Conservation (phyloP, 2,888 invertebrate species). For the Diaprepes abbreviatus region DNA sequence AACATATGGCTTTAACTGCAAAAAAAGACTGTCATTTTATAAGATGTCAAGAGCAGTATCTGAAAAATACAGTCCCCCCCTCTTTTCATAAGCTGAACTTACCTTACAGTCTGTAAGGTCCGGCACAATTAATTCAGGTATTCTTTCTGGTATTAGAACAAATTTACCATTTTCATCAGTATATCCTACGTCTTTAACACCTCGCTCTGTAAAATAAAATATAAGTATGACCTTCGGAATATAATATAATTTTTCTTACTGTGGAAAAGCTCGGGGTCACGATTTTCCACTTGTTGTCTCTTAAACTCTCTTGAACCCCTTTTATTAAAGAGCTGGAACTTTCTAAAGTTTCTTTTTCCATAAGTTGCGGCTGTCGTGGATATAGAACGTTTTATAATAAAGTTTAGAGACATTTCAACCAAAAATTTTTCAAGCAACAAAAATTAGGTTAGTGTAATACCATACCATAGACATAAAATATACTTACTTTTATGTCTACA, state of each 20-base stretch:
- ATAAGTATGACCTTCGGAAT: background rate
- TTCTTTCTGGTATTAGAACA: constrained; percentile 84
- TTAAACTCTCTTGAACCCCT: constrained; percentile 80
- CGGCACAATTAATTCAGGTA: constrained; percentile 94
- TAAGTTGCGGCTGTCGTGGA: constrained; percentile 69
- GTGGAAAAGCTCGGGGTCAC: constrained; percentile 77
- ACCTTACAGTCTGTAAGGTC: constrained; percentile 84
- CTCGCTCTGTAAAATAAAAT: constrained; percentile 71
- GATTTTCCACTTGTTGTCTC: constrained; percentile 70
- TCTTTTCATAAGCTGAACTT: too few relatives aligned
- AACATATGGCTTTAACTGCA: constrained; percentile 91
- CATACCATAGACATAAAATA: too few relatives aligned
- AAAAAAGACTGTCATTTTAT: too few relatives aligned
- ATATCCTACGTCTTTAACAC: constrained; percentile 78
- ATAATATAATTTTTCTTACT: constrained; percentile 68
- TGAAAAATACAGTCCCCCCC: too few relatives aligned
- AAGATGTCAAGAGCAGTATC: too few relatives aligned
- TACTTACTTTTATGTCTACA: too few relatives aligned
- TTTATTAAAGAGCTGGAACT: constrained; percentile 83
- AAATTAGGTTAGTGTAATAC: constrained; percentile 18
- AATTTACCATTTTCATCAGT: constrained; percentile 71
- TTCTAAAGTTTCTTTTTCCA: constrained; percentile 87
- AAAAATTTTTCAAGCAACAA: background rate
- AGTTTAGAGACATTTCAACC: constrained; percentile 59
- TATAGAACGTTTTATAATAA: constrained; percentile 67